Evolutionary conservation across 2,888 invertebrate genomes (phyloP).

Genomic region (Amiota minor): DNA sequence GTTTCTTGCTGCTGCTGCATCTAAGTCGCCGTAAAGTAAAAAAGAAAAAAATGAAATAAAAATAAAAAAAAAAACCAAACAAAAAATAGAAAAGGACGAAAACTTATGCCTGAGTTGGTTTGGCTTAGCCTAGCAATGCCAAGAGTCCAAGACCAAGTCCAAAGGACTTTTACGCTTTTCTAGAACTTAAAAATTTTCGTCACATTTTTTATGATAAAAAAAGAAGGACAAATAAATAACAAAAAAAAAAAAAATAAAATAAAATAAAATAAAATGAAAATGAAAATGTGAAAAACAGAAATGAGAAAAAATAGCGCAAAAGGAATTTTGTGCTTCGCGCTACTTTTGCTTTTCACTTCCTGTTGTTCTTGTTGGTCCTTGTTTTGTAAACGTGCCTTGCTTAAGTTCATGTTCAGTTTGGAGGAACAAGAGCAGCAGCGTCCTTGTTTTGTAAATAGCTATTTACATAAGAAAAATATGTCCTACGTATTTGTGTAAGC

Average conservation of each 20-base stretch:
- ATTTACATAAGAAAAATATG: slow-evolving; percentile 56
- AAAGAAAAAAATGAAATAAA: background rate
- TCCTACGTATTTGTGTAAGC: slow-evolving; percentile 26
- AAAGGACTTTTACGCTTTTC: no score
- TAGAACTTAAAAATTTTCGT: slow-evolving; percentile 3
- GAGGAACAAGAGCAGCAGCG: no score
- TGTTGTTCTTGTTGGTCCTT: no score
- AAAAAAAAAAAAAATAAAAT: slow-evolving; percentile 6
- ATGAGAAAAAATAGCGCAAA: no score
- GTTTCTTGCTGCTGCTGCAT: background rate
- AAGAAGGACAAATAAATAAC: background rate
- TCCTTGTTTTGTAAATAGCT: slow-evolving; percentile 42
- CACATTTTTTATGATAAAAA: background rate
- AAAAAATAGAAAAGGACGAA: slow-evolving; percentile 1
- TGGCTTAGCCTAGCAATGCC: no score
- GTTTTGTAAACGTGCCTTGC: background rate
- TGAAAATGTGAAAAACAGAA: background rate
- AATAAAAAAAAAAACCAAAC: background rate
- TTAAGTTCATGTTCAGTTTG: background rate
- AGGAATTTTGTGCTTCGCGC: no score
- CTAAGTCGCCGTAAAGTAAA: background rate
- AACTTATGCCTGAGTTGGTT: background rate
- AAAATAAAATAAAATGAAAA: slow-evolving; percentile 11
- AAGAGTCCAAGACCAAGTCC: no score
- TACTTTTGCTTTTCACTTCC: no score